Conservation (phyloP, 2,888 invertebrate species). For the Ethmia dodecea region DNA sequence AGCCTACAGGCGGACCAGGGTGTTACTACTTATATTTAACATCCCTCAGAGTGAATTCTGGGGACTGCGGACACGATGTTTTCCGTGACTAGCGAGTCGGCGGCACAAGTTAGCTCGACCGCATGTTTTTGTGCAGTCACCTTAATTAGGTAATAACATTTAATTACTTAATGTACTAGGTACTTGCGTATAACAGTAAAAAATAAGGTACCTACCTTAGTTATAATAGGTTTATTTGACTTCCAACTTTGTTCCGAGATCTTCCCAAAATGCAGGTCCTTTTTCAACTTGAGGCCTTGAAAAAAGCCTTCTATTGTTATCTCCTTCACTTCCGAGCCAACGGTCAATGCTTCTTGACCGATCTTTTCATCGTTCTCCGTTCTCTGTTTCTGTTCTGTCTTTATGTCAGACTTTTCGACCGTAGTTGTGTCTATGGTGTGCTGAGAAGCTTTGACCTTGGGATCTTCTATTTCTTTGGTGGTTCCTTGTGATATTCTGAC, state of each 20-base stretch:
- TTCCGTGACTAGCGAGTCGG: too few relatives aligned
- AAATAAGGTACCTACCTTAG: conserved; percentile 42
- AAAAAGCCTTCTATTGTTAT: conserved; percentile 54
- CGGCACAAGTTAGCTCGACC: too few relatives aligned
- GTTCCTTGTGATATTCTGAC: conserved; percentile 26
- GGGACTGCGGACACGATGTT: too few relatives aligned
- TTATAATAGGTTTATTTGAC: conserved; percentile 48
- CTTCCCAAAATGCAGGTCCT: conserved; percentile 59
- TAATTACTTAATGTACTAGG: too few relatives aligned
- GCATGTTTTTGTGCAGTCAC: too few relatives aligned
- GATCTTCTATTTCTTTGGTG: conserved; percentile 24
- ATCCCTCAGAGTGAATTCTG: too few relatives aligned
- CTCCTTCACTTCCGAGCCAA: conserved; percentile 49
- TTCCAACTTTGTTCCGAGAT: conserved; percentile 62
- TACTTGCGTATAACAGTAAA: too few relatives aligned
- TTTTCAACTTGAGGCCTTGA: conserved; percentile 58
- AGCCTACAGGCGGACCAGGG: too few relatives aligned
- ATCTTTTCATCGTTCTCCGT: conserved; percentile 26
- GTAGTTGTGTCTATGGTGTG: conserved; percentile 24
- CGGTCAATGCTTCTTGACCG: conserved; percentile 30
- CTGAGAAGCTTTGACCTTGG: conserved; percentile 13
- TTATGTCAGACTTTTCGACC: conserved; percentile 27
- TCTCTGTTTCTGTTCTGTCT: conserved; percentile 16
- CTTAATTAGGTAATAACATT: too few relatives aligned
- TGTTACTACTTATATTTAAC: too few relatives aligned